phyloP scores from a whole-genome alignment of 1,140 invertebrate genomes.

The Caenorhabditis brenneri region DNA sequence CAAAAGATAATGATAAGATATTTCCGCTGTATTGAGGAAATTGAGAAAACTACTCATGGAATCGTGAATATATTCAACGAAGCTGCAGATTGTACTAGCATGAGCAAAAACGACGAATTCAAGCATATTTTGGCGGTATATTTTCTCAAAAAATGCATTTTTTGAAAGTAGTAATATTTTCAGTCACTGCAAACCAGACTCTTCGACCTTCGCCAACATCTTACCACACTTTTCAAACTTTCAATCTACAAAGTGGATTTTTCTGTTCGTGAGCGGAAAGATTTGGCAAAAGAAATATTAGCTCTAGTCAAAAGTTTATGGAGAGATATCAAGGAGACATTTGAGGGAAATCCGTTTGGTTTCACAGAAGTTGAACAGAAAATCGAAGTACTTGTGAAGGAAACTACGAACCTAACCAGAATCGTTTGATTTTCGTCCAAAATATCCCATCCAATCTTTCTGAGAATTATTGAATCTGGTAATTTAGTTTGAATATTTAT shows the following conservation, averaged over 20 bases:
- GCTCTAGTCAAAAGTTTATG: neutral
- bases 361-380: neutral
- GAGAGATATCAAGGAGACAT: neutral
- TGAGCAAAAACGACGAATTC: neutral
- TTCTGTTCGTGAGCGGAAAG: neutral
- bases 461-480: too few relatives aligned
- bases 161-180: neutral
- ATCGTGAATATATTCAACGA: conserved; percentile 13
- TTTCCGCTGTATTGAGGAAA: neutral
- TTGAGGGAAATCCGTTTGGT: neutral
- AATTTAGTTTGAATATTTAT: too few relatives aligned
- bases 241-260: conserved; percentile 3
- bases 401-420: neutral
- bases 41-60: neutral
- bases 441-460: too few relatives aligned
- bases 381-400: neutral
- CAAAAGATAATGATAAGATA: neutral
- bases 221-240: neutral
- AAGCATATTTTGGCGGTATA: neutral
- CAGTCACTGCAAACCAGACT: neutral
- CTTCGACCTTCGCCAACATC: neutral
- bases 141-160: neutral
- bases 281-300: neutral
- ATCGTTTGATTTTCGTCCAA: neutral
- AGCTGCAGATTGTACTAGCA: neutral